phyloP scores from a whole-genome alignment of 2,797 vertebrate species.

The Enteromius unitaeniatus region DNA sequence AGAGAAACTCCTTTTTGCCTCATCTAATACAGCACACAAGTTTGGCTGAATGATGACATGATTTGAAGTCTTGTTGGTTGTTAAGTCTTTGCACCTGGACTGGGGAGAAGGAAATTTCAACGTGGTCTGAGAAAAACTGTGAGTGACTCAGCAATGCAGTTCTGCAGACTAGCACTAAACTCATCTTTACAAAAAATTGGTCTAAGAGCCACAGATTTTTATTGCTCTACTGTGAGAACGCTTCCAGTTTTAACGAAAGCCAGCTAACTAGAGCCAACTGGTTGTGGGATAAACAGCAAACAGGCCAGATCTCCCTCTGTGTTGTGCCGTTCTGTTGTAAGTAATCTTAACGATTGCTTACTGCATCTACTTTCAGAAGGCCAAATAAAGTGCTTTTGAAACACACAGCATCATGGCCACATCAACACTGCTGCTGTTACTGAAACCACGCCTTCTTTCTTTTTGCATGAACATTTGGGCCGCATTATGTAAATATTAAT shows the following conservation, averaged over 20 bases:
- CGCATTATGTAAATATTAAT: no score
- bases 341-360: no score
- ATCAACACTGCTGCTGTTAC: no score
- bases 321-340: no score
- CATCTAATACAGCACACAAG: not conserved
- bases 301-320: not conserved
- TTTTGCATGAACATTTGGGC: no score
- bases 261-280: constrained; percentile 11
- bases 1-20: not conserved
- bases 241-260: constrained; percentile 1
- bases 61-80: not conserved
- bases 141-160: constrained; percentile 33
- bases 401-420: no score
- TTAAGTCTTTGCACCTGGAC: constrained; percentile 8
- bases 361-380: no score
- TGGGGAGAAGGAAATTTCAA: not conserved
- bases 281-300: not conserved
- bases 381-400: no score
- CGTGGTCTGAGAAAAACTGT: constrained; percentile 2
- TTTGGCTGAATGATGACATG: constrained; percentile 17
- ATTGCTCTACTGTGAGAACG: not conserved
- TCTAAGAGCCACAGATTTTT: constrained; percentile 19
- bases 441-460: no score
- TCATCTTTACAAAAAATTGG: not conserved
- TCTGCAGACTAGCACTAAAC: not conserved